These are phyloP conservation scores for Vireo altiloquus DNA, from an alignment of 2,113 vertebrate species.

Conservation along the genomic window DNA sequence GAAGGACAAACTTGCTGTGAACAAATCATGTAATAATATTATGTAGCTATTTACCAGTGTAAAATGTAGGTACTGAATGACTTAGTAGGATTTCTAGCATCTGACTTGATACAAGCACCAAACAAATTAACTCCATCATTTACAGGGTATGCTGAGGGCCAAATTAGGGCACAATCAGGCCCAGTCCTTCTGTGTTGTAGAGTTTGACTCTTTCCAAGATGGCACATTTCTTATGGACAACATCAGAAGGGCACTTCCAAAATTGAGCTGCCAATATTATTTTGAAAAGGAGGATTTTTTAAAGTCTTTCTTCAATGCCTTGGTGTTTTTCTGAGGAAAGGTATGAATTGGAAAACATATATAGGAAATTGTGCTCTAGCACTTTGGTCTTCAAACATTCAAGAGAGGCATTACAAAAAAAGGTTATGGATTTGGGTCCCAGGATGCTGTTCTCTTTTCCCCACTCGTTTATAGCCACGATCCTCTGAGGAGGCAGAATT, in stretches of 20 bases:
- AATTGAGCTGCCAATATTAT: background rate
- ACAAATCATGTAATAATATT: background rate
- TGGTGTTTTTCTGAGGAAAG: background rate
- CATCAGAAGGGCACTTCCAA: background rate
- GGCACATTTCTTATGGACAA: background rate
- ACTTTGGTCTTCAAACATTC: fast-evolving
- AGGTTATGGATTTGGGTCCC: background rate
- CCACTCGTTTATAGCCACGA: background rate
- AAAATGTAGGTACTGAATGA: background rate
- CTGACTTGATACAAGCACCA: background rate
- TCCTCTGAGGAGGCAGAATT: background rate
- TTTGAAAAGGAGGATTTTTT: background rate
- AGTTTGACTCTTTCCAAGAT: background rate
- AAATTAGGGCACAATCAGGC: background rate
- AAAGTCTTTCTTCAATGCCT: background rate
- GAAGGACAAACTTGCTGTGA: background rate
- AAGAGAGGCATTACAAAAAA: background rate
- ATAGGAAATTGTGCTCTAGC: background rate
- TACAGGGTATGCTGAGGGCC: background rate
- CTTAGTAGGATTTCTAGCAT: background rate
- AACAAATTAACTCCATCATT: background rate
- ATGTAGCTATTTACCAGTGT: background rate
- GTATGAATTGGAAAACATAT: background rate
- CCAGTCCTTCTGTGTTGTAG: background rate
- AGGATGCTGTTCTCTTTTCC: background rate